Conservation (phyloP, 2,113 vertebrate genomes). For the Xiphophorus hellerii region DNA sequence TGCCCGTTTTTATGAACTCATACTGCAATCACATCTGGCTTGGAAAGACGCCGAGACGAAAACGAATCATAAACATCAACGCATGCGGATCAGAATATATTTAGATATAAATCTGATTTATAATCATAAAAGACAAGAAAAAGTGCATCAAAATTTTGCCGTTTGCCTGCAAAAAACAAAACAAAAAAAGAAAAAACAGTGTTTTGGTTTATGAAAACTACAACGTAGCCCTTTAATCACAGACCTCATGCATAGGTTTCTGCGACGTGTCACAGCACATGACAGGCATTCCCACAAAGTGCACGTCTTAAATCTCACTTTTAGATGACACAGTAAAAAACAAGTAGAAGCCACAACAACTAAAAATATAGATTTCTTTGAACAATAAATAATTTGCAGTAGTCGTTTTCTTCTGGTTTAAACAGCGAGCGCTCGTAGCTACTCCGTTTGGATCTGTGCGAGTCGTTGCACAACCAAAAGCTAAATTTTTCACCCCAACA, state of each 20-base stretch:
- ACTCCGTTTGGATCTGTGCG: slow-evolving; percentile 47
- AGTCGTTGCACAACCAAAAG: slow-evolving; percentile 57
- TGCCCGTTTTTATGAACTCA: slow-evolving; percentile 39
- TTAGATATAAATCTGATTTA: background rate
- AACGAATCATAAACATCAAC: background rate
- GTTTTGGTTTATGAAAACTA: slow-evolving; percentile 40
- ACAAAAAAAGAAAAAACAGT: background rate
- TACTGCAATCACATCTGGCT: slow-evolving; percentile 15
- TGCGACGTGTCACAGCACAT: slow-evolving; percentile 65
- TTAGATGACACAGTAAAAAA: slow-evolving; percentile 36
- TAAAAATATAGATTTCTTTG: slow-evolving; percentile 25
- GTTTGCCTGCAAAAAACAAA: slow-evolving; percentile 13
- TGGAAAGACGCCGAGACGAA: slow-evolving; percentile 1
- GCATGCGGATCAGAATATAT: background rate
- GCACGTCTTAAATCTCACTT: slow-evolving; percentile 56
- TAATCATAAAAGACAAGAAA: background rate
- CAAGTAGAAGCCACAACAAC: slow-evolving; percentile 40
- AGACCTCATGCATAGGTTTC: slow-evolving; percentile 74
- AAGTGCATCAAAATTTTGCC: slow-evolving; percentile 22
- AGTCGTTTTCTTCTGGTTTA: slow-evolving; percentile 9
- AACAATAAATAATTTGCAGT: slow-evolving; percentile 63
- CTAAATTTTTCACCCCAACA: slow-evolving; percentile 63
- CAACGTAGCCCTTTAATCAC: slow-evolving; percentile 67
- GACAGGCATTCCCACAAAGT: slow-evolving; percentile 76
- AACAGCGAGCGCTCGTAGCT: slow-evolving; percentile 43